Evolutionary conservation across 1,140 invertebrate species (phyloP).

Genomic region (Diprion similis): DNA sequence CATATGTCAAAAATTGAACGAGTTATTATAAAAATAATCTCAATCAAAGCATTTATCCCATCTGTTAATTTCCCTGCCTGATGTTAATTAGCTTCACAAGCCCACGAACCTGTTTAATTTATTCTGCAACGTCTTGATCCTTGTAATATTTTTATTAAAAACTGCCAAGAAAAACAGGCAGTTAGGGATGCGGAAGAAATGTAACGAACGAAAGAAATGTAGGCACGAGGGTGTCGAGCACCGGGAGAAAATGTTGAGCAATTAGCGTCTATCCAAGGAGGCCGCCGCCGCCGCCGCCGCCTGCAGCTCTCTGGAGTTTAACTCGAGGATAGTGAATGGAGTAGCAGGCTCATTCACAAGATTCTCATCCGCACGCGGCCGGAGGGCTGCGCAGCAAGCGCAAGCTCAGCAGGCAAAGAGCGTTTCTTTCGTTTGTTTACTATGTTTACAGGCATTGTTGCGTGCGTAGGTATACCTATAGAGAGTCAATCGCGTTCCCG

Average conservation of each 20-base stretch:
- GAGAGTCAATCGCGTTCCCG: constrained; percentile 28
- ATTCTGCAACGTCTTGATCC: too few species aligned
- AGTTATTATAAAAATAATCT: too few species aligned
- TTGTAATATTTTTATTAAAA: too few species aligned
- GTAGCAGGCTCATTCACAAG: constrained; percentile 57
- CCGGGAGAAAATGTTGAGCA: not conserved
- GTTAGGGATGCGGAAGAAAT: constrained; percentile 19
- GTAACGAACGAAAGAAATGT: constrained; percentile 18
- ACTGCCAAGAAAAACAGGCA: too few species aligned
- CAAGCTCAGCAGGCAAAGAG: too few species aligned
- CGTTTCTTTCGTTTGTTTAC: constrained; percentile 27
- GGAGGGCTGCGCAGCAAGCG: constrained; percentile 15
- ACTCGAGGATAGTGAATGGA: constrained; percentile 56
- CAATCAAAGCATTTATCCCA: too few species aligned
- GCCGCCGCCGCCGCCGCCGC: constrained; percentile 24
- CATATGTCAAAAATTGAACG: too few species aligned
- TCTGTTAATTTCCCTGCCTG: too few species aligned
- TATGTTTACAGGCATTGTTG: not conserved
- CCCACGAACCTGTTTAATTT: too few species aligned
- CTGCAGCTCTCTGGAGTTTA: constrained; percentile 33
- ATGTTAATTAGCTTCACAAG: too few species aligned
- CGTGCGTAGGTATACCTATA: constrained; percentile 19
- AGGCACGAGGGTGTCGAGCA: constrained; percentile 20
- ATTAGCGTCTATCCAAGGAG: constrained; percentile 18
- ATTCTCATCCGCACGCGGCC: constrained; percentile 40